phyloP scores from a whole-genome alignment of 2,797 vertebrate species.

The Lycodopsis pacificus region DNA sequence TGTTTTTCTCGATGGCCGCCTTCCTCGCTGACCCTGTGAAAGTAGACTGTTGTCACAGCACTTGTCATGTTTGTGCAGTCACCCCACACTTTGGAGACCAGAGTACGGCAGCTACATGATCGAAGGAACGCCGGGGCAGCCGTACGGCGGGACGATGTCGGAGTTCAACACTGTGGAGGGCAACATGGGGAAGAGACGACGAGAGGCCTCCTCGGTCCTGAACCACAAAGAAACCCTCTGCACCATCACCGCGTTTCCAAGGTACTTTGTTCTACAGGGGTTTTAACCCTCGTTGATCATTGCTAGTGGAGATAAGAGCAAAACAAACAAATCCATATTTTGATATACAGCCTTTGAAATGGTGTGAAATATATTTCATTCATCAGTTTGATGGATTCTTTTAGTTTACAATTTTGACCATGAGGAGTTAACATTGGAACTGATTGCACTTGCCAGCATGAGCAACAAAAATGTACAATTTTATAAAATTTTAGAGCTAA shows the following conservation, averaged over 20 bases:
- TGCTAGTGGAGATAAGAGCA: background rate
- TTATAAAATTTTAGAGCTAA: background rate
- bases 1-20: background rate
- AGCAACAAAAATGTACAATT: background rate
- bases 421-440: background rate
- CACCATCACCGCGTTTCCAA: slow-evolving; percentile 96
- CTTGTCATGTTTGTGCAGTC: slow-evolving; percentile 81
- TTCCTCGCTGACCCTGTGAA: background rate
- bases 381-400: background rate
- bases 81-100: slow-evolving; percentile 98
- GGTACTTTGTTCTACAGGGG: slow-evolving; percentile 75
- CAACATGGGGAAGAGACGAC: slow-evolving; percentile 95
- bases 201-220: slow-evolving; percentile 91
- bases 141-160: slow-evolving; percentile 97
- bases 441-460: background rate
- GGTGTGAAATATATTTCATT: background rate
- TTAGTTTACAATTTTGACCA: background rate
- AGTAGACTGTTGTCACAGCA: slow-evolving; percentile 16
- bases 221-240: slow-evolving; percentile 89
- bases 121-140: slow-evolving; percentile 97
- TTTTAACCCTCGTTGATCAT: background rate
- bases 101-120: slow-evolving; percentile 99
- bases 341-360: background rate
- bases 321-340: background rate
- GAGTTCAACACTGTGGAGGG: slow-evolving; percentile 99